A percentile compares a stretch with the other conserved stretches of the same genome.
These are phyloP conservation scores for Drosophila mauritiana DNA, from an alignment of 1,140 invertebrate genomes.

Conservation along the genomic window DNA sequence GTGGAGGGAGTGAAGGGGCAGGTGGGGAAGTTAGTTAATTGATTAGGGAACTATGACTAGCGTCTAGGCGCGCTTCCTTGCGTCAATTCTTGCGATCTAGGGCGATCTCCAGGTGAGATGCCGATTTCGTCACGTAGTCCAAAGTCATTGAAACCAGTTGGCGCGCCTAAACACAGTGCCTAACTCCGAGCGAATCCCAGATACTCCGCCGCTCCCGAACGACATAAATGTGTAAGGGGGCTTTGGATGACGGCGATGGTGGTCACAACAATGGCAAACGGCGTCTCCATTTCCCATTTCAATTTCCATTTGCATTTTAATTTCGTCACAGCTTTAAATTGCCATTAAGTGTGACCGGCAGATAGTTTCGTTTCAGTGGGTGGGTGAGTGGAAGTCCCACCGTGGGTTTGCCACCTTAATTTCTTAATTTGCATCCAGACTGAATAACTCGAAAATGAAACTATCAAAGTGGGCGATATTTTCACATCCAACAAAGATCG, in stretches of 20 bases:
- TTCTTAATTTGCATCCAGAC: not conserved
- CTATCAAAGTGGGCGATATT: constrained; percentile 1
- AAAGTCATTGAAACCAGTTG: constrained; percentile 59
- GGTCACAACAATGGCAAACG: constrained; percentile 9
- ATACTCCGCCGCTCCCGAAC: not conserved
- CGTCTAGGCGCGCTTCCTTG: constrained; percentile 28
- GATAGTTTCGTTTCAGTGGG: constrained; percentile 19
- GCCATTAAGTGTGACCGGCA: constrained; percentile 1
- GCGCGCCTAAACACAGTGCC: constrained; percentile 17
- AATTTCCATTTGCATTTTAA: constrained; percentile 37
- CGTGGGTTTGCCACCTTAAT: not conserved
- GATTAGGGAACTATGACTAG: constrained; percentile 35
- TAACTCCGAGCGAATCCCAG: constrained; percentile 6
- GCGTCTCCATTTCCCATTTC: constrained; percentile 29
- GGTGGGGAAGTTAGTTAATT: constrained; percentile 19
- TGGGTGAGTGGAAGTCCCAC: constrained; percentile 15
- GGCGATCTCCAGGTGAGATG: constrained; percentile 7
- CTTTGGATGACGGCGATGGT: constrained; percentile 9
- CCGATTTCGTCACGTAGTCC: constrained; percentile 66
- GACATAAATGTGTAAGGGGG: not conserved
- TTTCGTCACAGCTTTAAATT: constrained; percentile 35
- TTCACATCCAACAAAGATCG: not conserved
- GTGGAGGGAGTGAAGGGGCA: constrained; percentile 4
- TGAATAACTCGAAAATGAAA: not conserved
- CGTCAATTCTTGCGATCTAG: constrained; percentile 44